Evolutionary conservation across 2,888 invertebrate species (phyloP).

Genomic region (Yponomeuta cagnagella): DNA sequence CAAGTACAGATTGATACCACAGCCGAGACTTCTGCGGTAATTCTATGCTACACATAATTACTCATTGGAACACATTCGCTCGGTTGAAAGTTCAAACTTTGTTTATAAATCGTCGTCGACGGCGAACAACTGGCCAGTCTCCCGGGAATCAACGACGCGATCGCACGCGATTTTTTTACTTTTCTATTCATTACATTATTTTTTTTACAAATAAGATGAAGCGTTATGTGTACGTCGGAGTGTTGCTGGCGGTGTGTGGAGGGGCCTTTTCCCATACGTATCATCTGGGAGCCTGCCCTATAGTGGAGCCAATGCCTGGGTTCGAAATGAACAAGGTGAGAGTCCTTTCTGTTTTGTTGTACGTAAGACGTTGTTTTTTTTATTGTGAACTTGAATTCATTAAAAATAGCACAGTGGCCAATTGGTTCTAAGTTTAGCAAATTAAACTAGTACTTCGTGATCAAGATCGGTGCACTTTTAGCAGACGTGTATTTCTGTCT

Average conservation of each 20-base stretch:
- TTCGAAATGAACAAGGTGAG: slow-evolving; percentile 86
- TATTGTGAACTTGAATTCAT: background rate
- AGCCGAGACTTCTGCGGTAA: too few relatives aligned
- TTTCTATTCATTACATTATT: too few relatives aligned
- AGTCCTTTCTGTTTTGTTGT: background rate
- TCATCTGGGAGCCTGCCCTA: slow-evolving; percentile 83
- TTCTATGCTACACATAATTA: background rate
- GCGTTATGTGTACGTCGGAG: slow-evolving; percentile 16
- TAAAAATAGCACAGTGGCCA: background rate
- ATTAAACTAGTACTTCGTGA: background rate
- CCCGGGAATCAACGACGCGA: too few relatives aligned
- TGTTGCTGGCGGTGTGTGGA: slow-evolving; percentile 35
- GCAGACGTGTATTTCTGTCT: too few relatives aligned
- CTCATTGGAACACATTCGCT: slow-evolving; percentile 8
- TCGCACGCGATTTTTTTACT: too few relatives aligned
- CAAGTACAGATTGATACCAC: too few relatives aligned
- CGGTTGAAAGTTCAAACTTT: slow-evolving; percentile 14
- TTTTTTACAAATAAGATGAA: slow-evolving; percentile 13
- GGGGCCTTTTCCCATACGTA: slow-evolving; percentile 77
- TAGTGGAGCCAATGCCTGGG: slow-evolving; percentile 81
- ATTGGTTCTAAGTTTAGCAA: background rate
- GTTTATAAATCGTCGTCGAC: slow-evolving; percentile 14
- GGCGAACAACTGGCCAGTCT: slow-evolving; percentile 6
- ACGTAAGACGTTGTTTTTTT: background rate
- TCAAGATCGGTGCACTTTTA: background rate